Percentiles rank a stretch among this genome's conserved stretches.
Conservation (phyloP, 2,797 vertebrate genomes). For the Malacoraja senta region DNA sequence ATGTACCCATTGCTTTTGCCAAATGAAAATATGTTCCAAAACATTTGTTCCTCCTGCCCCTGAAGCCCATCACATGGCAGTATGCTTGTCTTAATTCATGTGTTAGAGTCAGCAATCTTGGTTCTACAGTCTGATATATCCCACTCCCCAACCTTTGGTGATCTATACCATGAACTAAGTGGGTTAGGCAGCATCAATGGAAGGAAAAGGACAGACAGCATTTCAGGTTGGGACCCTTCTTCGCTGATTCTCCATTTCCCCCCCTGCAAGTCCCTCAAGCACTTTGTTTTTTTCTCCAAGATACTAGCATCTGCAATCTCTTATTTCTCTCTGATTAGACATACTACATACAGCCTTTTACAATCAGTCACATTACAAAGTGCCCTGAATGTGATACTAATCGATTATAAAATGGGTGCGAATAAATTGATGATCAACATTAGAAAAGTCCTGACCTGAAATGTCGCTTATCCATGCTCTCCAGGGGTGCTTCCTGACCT, state of each 20-base stretch:
- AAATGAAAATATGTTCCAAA: background rate
- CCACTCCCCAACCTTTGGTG: background rate
- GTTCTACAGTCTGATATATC: background rate
- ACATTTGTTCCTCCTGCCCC: background rate
- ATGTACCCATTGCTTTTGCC: background rate
- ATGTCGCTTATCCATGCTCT: too few relatives aligned
- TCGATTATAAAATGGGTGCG: background rate
- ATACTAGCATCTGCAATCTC: too few relatives aligned
- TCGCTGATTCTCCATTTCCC: too few relatives aligned
- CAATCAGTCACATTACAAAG: conserved; percentile 10
- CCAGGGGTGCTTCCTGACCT: too few relatives aligned
- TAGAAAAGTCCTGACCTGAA: too few relatives aligned
- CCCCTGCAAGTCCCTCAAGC: too few relatives aligned
- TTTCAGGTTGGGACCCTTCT: too few relatives aligned
- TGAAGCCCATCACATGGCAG: background rate
- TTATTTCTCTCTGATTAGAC: too few relatives aligned
- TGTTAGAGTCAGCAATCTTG: background rate
- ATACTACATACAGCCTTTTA: background rate
- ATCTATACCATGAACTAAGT: background rate
- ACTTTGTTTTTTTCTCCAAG: too few relatives aligned
- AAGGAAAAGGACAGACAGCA: too few relatives aligned
- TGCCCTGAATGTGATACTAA: conserved; percentile 8
- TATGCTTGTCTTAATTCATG: background rate
- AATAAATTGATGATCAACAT: background rate
- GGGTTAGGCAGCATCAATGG: too few relatives aligned